These are phyloP conservation scores for Pyrrhia umbra DNA, from an alignment of 2,888 invertebrate genomes.

Conservation along the genomic window DNA sequence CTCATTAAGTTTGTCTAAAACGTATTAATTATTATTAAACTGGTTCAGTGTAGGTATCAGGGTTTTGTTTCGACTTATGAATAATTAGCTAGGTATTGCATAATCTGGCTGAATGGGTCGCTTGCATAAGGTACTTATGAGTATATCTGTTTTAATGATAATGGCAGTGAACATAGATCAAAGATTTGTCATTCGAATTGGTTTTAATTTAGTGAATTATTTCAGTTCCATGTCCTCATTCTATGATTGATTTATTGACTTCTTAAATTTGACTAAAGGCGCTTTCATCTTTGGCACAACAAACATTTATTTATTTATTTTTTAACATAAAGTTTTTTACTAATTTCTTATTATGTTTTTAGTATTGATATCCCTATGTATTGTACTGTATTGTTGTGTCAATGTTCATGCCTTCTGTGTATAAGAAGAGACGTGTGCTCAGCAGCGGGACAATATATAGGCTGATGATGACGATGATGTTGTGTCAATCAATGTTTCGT, in stretches of 20 bases:
- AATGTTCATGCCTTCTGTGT: no score
- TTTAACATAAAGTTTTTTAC: no score
- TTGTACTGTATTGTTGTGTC: no score
- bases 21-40: conserved; percentile 59
- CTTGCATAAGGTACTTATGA: conserved; percentile 14
- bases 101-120: conserved; percentile 32
- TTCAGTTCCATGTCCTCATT: background rate
- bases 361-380: no score
- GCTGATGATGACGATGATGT: no score
- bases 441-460: no score
- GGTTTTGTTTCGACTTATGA: conserved; percentile 51
- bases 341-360: no score
- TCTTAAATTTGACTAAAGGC: no score
- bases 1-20: conserved; percentile 54
- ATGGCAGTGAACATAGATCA: background rate
- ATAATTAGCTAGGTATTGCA: conserved; percentile 49
- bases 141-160: conserved; percentile 5
- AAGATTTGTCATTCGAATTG: background rate
- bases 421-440: no score
- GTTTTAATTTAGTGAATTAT: background rate
- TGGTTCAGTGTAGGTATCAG: conserved; percentile 56
- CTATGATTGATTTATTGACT: background rate
- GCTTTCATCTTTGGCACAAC: no score
- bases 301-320: no score
- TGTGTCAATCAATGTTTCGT: no score